phyloP scores from a whole-genome alignment of 1,140 invertebrate species.

The Maniola jurtina region DNA sequence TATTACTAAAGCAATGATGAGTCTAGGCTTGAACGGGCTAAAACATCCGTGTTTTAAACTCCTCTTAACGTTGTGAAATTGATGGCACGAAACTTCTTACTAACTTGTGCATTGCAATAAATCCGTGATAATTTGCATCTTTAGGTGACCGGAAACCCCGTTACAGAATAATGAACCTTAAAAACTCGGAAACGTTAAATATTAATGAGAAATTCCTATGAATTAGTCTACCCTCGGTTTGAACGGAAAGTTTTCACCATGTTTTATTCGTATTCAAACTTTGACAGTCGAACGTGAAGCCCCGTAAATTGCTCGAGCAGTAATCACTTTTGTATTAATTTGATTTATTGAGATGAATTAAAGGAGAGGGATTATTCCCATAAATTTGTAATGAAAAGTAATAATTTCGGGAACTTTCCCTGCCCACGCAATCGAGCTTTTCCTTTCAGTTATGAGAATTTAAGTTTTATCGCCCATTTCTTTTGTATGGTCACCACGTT shows the following conservation, averaged over 20 bases:
- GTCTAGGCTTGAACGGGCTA: no score
- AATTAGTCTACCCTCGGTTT: neutral
- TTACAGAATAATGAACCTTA: constrained; percentile 1
- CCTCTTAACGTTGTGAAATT: constrained; percentile 7
- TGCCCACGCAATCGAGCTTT: neutral
- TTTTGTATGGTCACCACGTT: no score
- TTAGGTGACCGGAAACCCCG: neutral
- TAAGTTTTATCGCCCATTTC: neutral
- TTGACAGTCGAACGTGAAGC: constrained; percentile 5
- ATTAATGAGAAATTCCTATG: neutral
- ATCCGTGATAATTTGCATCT: constrained; percentile 11
- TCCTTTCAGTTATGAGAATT: neutral
- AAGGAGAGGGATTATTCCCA: neutral
- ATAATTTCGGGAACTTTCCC: neutral
- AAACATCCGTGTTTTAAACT: no score
- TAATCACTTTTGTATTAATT: constrained; percentile 8
- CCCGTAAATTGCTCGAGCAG: neutral
- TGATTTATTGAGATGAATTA: constrained; percentile 10
- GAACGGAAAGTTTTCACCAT: neutral
- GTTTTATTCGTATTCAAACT: constrained; percentile 2
- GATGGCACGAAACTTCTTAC: neutral
- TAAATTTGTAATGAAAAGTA: constrained; percentile 3
- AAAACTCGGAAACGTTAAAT: neutral
- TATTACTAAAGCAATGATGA: no score
- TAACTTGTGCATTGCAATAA: constrained; percentile 10